These are phyloP conservation scores for Gallinago nigripennis DNA, from an alignment of 2,797 vertebrate species.

Conservation along the genomic window DNA sequence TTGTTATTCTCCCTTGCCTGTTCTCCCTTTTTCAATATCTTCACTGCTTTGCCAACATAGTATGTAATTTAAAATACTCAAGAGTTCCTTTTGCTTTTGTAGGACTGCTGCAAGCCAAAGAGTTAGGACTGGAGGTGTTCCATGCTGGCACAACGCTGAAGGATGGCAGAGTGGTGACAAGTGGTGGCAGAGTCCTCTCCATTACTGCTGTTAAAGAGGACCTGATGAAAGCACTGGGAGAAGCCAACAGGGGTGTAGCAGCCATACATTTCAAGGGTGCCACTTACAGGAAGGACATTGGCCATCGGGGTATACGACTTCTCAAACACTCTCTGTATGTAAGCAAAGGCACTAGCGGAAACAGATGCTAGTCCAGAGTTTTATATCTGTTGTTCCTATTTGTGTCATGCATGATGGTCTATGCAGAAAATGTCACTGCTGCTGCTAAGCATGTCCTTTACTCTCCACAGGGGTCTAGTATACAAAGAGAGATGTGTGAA, in stretches of 20 bases:
- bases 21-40: neutral
- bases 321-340: constrained; percentile 72
- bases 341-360: neutral
- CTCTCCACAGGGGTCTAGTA: constrained; percentile 75
- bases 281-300: constrained; percentile 83
- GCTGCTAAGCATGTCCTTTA: neutral
- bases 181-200: constrained; percentile 84
- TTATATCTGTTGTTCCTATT: neutral
- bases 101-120: constrained; percentile 81
- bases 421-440: neutral
- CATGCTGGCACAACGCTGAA: constrained; percentile 81
- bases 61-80: neutral
- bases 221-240: constrained; percentile 76
- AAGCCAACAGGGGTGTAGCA: constrained; percentile 78
- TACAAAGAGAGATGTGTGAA: constrained; percentile 83
- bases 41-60: neutral
- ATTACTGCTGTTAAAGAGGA: constrained; percentile 80
- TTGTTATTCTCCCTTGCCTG: neutral
- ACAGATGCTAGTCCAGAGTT: neutral
- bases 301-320: constrained; percentile 77
- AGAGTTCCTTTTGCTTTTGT: neutral
- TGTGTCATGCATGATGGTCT: neutral
- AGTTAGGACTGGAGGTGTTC: constrained; percentile 82
- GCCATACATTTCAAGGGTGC: constrained; percentile 80
- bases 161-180: constrained; percentile 77